Conservation (phyloP, 2,113 vertebrate genomes). For the Morone saxatilis region DNA sequence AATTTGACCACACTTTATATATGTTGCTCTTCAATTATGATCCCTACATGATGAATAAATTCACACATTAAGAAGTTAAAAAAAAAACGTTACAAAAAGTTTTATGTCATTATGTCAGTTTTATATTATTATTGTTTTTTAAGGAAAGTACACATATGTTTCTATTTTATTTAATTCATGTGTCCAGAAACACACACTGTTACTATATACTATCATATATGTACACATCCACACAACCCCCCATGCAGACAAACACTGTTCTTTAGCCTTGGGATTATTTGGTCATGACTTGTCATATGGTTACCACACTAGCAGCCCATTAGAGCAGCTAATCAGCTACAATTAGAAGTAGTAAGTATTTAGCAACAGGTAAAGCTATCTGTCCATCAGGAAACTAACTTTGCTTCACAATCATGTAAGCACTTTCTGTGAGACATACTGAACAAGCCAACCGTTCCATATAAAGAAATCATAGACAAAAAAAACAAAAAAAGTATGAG, state of each 20-base stretch:
- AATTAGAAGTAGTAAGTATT: no score
- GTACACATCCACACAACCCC: not conserved
- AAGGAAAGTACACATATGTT: not conserved
- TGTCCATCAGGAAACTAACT: no score
- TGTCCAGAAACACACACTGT: slow-evolving; percentile 14
- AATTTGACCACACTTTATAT: not conserved
- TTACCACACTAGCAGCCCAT: slow-evolving; percentile 10
- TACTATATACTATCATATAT: not conserved
- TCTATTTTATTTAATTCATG: not conserved
- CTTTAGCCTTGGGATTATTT: slow-evolving; percentile 6
- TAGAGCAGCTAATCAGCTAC: not conserved
- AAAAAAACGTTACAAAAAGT: not conserved
- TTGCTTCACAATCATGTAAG: no score
- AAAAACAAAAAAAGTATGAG: no score
- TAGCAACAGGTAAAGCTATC: no score
- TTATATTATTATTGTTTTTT: not conserved
- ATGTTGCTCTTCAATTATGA: not conserved
- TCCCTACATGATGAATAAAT: not conserved
- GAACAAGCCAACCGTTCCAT: no score
- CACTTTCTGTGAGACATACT: no score
- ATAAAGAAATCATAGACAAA: no score
- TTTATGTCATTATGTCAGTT: not conserved
- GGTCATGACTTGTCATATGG: not conserved
- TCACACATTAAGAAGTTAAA: not conserved
- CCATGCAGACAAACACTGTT: not conserved